Conservation (phyloP, 2,113 vertebrate genomes). For the Cinclus mexicanus region DNA sequence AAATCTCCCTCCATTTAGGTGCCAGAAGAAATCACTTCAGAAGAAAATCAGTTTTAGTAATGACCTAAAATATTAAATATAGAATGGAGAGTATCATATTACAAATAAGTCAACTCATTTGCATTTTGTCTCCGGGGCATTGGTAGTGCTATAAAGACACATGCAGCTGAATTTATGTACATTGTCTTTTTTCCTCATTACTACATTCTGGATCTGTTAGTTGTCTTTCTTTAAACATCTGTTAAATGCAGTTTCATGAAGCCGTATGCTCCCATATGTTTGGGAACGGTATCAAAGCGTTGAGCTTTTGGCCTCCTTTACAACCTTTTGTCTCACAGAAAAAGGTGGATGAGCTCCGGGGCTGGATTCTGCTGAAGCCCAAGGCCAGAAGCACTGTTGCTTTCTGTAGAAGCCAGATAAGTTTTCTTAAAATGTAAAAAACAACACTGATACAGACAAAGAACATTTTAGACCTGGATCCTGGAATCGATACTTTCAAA, state of each 20-base stretch:
- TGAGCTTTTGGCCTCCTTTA: constrained; percentile 62
- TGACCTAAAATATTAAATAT: constrained; percentile 69
- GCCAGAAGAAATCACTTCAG: constrained; percentile 57
- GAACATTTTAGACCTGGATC: neutral
- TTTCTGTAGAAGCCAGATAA: neutral
- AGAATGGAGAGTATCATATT: constrained; percentile 63
- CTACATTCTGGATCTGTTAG: constrained; percentile 74
- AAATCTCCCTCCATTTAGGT: constrained; percentile 61
- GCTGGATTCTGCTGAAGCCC: neutral
- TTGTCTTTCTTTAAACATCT: constrained; percentile 80
- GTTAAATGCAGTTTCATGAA: constrained; percentile 76
- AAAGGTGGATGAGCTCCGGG: constrained; percentile 27
- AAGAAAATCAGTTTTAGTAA: constrained; percentile 62
- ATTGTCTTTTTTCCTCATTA: constrained; percentile 72
- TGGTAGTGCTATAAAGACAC: constrained; percentile 48
- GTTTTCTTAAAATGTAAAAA: neutral
- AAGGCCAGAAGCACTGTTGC: neutral
- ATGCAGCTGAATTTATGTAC: constrained; percentile 59
- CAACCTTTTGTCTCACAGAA: constrained; percentile 67
- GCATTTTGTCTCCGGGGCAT: constrained; percentile 65
- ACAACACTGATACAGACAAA: neutral
- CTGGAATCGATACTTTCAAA: neutral
- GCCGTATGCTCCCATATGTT: constrained; percentile 75
- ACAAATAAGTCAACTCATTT: constrained; percentile 66
- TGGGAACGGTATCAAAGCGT: constrained; percentile 74